phyloP scores from a whole-genome alignment of 1,140 invertebrate species.

The Andricus grossulariae region DNA sequence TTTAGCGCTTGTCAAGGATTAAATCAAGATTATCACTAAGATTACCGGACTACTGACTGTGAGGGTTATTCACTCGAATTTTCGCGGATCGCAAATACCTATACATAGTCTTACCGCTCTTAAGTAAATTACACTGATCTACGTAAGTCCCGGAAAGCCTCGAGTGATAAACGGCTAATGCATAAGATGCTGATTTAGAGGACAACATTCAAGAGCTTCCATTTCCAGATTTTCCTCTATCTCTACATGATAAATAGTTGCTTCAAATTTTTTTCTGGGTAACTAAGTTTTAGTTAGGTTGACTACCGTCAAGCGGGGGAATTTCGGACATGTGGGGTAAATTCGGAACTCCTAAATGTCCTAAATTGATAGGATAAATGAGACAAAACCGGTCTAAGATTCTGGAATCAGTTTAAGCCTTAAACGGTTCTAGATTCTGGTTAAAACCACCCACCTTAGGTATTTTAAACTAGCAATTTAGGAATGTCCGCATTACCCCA shows the following conservation, averaged over 20 bases:
- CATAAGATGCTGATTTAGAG: not conserved
- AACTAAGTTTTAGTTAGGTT: no score
- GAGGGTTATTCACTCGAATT: conserved; percentile 58
- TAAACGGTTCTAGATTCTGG: no score
- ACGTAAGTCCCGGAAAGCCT: conserved; percentile 32
- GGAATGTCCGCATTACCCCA: no score
- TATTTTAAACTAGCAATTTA: no score
- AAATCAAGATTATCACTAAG: conserved; percentile 71
- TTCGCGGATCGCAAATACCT: conserved; percentile 53
- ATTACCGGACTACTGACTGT: conserved; percentile 66
- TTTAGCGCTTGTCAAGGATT: conserved; percentile 76
- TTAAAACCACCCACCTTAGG: no score
- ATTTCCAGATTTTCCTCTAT: not conserved
- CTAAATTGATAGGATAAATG: no score
- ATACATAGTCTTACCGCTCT: conserved; percentile 46
- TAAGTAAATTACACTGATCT: conserved; percentile 67
- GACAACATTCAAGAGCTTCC: not conserved
- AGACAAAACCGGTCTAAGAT: no score
- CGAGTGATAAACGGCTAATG: not conserved
- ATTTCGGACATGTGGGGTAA: no score
- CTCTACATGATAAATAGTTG: not conserved
- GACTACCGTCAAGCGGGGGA: no score
- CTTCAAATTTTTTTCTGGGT: not conserved
- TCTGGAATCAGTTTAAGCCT: no score
- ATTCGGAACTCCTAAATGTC: no score